Conservation (phyloP, 2,113 vertebrate species). For the Collichthys lucidus region DNA sequence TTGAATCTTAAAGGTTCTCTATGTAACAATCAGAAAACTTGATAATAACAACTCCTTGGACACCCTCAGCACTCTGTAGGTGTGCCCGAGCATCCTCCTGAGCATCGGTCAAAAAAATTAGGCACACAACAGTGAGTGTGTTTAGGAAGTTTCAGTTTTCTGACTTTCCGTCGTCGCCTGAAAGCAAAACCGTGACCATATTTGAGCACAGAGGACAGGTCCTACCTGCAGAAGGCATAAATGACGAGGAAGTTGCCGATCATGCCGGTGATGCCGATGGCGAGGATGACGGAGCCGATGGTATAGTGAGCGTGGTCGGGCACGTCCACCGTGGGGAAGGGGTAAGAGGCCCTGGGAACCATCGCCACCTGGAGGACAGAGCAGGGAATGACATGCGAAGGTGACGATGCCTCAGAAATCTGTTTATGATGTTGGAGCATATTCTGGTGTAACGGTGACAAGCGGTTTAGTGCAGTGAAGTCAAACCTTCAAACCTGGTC, state of each 20-base stretch:
- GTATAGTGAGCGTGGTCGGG: slow-evolving; percentile 93
- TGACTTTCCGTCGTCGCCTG: background rate
- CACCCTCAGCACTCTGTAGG: no score
- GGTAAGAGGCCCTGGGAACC: slow-evolving; percentile 42
- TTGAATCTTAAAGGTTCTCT: no score
- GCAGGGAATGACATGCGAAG: background rate
- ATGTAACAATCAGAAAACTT: no score
- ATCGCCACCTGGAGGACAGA: slow-evolving; percentile 71
- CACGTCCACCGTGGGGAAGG: slow-evolving; percentile 90
- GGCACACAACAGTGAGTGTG: no score
- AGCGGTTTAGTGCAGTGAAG: background rate
- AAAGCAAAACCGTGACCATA: background rate
- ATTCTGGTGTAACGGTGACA: background rate
- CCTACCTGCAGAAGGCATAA: slow-evolving; percentile 93
- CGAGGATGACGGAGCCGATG: slow-evolving; percentile 89
- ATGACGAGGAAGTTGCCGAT: slow-evolving; percentile 93
- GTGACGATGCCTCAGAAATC: background rate
- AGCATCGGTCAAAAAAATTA: no score
- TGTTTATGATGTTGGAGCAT: background rate
- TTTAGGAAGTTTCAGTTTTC: no score
- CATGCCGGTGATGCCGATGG: slow-evolving; percentile 91
- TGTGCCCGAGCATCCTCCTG: no score
- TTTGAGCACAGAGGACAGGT: background rate
- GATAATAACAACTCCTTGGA: no score
- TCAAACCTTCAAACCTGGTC: background rate